phyloP scores from a whole-genome alignment of 2,113 vertebrate genomes.

The Aspiorhynchus laticeps region DNA sequence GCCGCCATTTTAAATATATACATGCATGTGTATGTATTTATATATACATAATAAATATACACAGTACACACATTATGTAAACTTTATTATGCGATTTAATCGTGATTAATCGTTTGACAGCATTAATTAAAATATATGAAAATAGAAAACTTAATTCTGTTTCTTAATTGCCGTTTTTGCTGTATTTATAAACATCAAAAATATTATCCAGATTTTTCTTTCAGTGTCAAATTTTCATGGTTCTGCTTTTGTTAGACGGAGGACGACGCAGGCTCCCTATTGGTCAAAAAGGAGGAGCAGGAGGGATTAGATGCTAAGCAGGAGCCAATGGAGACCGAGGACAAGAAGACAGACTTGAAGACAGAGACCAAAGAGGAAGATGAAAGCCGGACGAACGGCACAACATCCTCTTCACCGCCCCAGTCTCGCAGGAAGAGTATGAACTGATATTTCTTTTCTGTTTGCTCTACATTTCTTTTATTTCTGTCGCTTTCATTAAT shows the following conservation, averaged over 20 bases:
- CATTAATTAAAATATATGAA: background rate
- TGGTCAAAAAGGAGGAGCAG: constrained; percentile 84
- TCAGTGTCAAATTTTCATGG: background rate
- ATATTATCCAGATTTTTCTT: background rate
- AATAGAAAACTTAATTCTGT: background rate
- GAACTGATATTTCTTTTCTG: constrained; percentile 52
- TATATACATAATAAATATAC: too few species aligned
- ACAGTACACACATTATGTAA: too few species aligned
- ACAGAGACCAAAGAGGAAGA: constrained; percentile 89
- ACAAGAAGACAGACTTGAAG: constrained; percentile 90
- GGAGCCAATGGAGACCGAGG: constrained; percentile 92
- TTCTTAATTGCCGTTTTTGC: background rate
- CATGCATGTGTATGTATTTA: too few species aligned
- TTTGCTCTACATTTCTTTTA: background rate
- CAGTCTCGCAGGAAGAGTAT: constrained; percentile 95
- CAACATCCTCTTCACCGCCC: constrained; percentile 84
- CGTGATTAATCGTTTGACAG: too few species aligned
- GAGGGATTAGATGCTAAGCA: constrained; percentile 81
- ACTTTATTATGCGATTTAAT: too few species aligned
- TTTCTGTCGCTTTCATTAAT: background rate
- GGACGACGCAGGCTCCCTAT: constrained; percentile 78
- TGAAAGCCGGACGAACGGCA: constrained; percentile 77
- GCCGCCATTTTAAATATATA: too few species aligned
- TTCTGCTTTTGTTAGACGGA: constrained; percentile 75
- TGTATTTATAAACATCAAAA: background rate